These are phyloP conservation scores for Diadumene lineata DNA, from an alignment of 92 coral and sea anemone genomes.

Conservation along the genomic window DNA sequence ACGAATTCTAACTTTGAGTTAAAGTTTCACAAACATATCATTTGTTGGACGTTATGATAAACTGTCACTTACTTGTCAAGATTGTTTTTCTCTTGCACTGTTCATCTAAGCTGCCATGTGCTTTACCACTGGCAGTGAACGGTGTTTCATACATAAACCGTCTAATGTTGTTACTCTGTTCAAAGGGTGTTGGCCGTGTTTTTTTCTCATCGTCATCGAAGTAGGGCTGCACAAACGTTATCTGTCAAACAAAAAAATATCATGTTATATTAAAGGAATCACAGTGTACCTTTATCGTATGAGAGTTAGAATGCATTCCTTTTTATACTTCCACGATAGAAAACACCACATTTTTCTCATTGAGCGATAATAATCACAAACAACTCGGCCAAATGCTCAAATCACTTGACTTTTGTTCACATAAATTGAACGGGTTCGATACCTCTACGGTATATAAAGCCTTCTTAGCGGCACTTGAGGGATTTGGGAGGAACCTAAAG, in stretches of 20 bases:
- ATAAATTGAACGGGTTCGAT: no score
- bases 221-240: conserved; percentile 88
- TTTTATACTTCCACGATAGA: no score
- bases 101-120: conserved; percentile 88
- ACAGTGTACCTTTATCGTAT: no score
- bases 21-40: background rate
- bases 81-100: conserved; percentile 97
- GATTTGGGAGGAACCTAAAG: no score
- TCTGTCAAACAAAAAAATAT: conserved; percentile 35
- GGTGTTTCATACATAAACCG: conserved; percentile 97
- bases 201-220: conserved; percentile 89
- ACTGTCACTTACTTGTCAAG: conserved; percentile 79
- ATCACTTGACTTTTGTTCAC: no score
- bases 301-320: no score
- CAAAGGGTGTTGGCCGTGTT: conserved; percentile 81
- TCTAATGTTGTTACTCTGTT: conserved; percentile 89
- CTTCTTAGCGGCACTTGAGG: no score
- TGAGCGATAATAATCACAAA: no score
- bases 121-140: conserved; percentile 93
- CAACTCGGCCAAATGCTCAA: no score
- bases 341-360: no score
- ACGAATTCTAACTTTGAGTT: background rate
- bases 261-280: background rate
- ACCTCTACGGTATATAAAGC: no score
- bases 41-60: background rate